Conservation (phyloP, 1,140 invertebrate species). For the Ectropis grisescens region DNA sequence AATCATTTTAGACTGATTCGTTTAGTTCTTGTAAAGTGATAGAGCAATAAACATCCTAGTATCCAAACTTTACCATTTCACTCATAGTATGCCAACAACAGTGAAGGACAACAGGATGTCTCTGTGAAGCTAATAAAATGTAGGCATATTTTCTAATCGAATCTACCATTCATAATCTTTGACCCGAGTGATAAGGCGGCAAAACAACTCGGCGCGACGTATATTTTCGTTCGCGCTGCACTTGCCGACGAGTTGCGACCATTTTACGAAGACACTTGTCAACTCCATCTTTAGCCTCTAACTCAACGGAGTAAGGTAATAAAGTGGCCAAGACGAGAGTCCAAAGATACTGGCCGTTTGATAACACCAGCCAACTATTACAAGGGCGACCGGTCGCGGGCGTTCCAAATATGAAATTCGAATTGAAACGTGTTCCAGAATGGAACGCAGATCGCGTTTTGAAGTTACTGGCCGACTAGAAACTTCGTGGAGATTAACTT, state of each 20-base stretch:
- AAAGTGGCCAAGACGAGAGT: slow-evolving; percentile 28
- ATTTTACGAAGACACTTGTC: slow-evolving; percentile 33
- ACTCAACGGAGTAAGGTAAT: slow-evolving; percentile 14
- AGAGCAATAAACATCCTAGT: too few species aligned
- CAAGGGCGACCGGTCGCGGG: slow-evolving; percentile 64
- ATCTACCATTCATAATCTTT: slow-evolving; percentile 41
- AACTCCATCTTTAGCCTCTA: slow-evolving; percentile 23
- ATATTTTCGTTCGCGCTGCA: slow-evolving; percentile 68
- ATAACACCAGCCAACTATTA: slow-evolving; percentile 68
- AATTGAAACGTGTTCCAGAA: slow-evolving; percentile 55
- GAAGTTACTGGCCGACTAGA: slow-evolving; percentile 18
- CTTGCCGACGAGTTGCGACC: slow-evolving; percentile 58
- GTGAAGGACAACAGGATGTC: too few species aligned
- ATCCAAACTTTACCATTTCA: too few species aligned
- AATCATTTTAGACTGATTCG: too few species aligned
- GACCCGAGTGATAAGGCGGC: slow-evolving; percentile 61
- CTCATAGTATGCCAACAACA: too few species aligned
- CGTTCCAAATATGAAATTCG: slow-evolving; percentile 64
- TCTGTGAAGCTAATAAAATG: too few species aligned
- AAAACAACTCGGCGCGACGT: slow-evolving; percentile 63
- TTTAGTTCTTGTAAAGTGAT: too few species aligned
- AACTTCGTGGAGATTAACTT: slow-evolving; percentile 15
- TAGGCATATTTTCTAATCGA: too few species aligned
- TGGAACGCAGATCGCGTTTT: slow-evolving; percentile 25
- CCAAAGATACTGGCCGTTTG: slow-evolving; percentile 34